Base-by-base conservation (phyloP, 2,113 vertebrate genomes). In the Silurus meridionalis region DNA sequence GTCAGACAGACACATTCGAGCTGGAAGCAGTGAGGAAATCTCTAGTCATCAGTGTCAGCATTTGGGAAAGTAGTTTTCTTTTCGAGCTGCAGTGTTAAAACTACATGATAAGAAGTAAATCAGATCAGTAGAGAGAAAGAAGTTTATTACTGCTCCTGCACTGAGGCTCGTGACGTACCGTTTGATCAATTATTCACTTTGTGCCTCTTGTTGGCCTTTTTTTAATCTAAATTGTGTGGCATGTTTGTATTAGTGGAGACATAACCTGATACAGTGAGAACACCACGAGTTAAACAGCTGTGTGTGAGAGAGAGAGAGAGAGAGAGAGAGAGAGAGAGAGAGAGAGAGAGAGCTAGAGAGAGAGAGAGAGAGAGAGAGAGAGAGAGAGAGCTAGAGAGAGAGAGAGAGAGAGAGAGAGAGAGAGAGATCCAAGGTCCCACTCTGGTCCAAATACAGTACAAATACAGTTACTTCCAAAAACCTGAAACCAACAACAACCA, bases 141-240 rank as follows among this genome's bases (percentile, higher is more conserved):
- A 57, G 14, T 53, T n/a, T 57, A 46, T 19, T 57, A 19, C 1
- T 19, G n/a, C 74, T 77, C 74, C 52, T 53, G 52, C 0, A 8
- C 46, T 2, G 72, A 77, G 23, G n/a, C 57, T n/a, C 13, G 6
- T 57, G 9, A 77, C 55, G 61, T 28, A 85, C 46, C 46, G 78
- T 82, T 87, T 88, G 83, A 89, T 91, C n/a, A 83, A 85, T 80
- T 67, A 86, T 90, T 78, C 81, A 57, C 81, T 84, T 86, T 88
- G 57, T 83, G 78, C 17, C 63, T 67, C 58, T 77, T 84, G 66
- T 28, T 28, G 78, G 63, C 66, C 37, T 60, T 84, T 67, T 83
- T 88, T 66, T 84, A 82, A 90, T 84, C 82, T 71, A 37, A 79
- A 82, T 66, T 57, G 9, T 78, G 63, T 50, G 84, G 50, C 55